phyloP scores from a whole-genome alignment of 2,797 vertebrate genomes.

The Galaxias olidus region DNA sequence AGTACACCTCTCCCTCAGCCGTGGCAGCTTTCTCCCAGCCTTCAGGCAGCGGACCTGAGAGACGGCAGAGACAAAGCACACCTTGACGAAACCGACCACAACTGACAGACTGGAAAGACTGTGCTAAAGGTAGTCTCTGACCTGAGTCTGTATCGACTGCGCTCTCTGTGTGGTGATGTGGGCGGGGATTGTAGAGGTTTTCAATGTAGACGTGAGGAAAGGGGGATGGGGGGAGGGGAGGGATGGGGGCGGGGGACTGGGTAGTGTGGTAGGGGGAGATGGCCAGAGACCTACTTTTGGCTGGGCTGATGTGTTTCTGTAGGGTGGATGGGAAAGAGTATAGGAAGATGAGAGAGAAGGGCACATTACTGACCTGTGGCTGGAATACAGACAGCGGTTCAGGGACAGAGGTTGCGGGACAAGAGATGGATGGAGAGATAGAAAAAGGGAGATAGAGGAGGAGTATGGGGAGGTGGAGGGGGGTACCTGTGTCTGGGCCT shows the following conservation, averaged over 20 bases:
- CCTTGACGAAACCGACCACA: constrained; percentile 54
- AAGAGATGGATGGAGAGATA: constrained; percentile 2
- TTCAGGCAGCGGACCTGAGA: constrained; percentile 94
- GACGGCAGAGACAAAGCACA: constrained; percentile 75
- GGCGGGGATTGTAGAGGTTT: constrained; percentile 32
- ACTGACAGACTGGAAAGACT: not conserved
- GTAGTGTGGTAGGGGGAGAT: not conserved
- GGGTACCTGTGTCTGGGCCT: constrained; percentile 66
- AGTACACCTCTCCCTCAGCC: constrained; percentile 96
- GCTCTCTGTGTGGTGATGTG: constrained; percentile 26
- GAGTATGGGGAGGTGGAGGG: not conserved
- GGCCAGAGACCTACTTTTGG: not conserved
- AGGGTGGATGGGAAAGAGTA: not conserved
- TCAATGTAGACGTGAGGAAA: constrained; percentile 36
- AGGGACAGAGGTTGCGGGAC: no score
- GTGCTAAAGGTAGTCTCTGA: constrained; percentile 40
- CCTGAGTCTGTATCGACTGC: constrained; percentile 30
- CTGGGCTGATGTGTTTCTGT: constrained; percentile 5
- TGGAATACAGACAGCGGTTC: no score
- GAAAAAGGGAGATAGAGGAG: constrained; percentile 7
- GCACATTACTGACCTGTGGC: no score
- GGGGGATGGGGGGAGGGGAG: constrained; percentile 23
- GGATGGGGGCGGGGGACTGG: constrained; percentile 8
- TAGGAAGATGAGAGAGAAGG: not conserved
- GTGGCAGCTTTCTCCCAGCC: constrained; percentile 96